Conservation (phyloP, 1,140 invertebrate species). For the Bicyclus anynana region DNA sequence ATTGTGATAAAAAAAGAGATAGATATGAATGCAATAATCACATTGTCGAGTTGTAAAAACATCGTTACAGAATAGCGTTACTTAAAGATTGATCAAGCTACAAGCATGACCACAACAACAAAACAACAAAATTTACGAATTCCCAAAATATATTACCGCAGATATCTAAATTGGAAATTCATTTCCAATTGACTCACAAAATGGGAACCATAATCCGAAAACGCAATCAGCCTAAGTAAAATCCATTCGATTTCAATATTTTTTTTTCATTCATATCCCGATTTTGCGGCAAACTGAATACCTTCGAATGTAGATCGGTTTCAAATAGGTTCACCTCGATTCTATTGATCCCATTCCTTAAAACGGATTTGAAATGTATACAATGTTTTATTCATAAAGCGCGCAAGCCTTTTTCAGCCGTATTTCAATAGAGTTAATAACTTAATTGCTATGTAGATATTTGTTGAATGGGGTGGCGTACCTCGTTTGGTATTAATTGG, state of each 20-base stretch:
- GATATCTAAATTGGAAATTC: background rate
- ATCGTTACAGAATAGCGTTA: no score
- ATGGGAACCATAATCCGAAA: background rate
- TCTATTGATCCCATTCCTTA: background rate
- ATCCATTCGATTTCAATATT: background rate
- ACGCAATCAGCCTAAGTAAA: background rate
- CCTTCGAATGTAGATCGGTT: background rate
- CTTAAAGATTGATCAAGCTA: no score
- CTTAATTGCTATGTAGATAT: background rate
- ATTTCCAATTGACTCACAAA: background rate
- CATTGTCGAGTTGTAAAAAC: no score
- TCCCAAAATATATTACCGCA: background rate
- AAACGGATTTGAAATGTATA: background rate
- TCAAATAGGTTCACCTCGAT: background rate
- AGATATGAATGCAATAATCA: no score
- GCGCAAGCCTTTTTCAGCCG: background rate
- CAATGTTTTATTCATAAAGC: background rate
- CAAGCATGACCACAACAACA: no score
- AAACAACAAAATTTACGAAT: background rate
- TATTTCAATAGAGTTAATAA: background rate
- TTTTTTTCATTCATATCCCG: background rate
- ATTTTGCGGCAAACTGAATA: background rate
- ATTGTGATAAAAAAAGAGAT: no score
- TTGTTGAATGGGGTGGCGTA: background rate
- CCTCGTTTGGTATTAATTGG: slow-evolving; percentile 21